A percentile compares a stretch with the other conserved stretches of the same genome.
phyloP scores from a whole-genome alignment of 2,797 vertebrate genomes.

The Scyliorhinus canicula region DNA sequence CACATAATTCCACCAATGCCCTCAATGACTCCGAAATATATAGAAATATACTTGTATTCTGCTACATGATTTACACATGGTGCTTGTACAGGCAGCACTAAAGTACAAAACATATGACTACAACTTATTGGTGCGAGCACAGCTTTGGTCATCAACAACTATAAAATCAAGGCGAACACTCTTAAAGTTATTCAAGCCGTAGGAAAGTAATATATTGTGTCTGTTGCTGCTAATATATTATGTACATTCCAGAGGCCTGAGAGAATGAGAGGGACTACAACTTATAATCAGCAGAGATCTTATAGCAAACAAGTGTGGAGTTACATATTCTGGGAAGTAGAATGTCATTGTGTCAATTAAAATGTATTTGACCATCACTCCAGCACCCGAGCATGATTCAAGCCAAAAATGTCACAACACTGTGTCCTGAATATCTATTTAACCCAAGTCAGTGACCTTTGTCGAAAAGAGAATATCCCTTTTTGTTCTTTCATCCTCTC shows the following conservation, averaged over 20 bases:
- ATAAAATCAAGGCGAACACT: background rate
- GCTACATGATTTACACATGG: background rate
- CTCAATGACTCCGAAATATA: too few species aligned
- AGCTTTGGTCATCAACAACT: constrained; percentile 1
- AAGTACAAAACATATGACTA: background rate
- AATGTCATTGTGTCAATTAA: constrained; percentile 1
- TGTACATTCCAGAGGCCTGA: background rate
- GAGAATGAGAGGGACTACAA: background rate
- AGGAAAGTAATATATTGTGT: background rate
- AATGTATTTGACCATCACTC: background rate
- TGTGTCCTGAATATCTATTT: constrained; percentile 9
- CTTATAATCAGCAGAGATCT: background rate
- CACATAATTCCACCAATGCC: too few species aligned
- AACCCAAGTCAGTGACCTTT: background rate
- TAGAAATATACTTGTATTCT: too few species aligned
- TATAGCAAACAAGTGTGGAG: background rate
- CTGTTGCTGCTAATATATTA: background rate
- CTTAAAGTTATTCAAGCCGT: background rate
- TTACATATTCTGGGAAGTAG: constrained; percentile 14
- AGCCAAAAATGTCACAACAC: background rate
- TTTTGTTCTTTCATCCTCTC: background rate
- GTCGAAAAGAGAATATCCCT: background rate
- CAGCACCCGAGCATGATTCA: background rate
- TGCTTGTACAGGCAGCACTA: background rate
- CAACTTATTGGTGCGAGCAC: background rate